phyloP scores from a whole-genome alignment of 64 coral and sea anemone genomes.

The Pocillopora damicornis region DNA sequence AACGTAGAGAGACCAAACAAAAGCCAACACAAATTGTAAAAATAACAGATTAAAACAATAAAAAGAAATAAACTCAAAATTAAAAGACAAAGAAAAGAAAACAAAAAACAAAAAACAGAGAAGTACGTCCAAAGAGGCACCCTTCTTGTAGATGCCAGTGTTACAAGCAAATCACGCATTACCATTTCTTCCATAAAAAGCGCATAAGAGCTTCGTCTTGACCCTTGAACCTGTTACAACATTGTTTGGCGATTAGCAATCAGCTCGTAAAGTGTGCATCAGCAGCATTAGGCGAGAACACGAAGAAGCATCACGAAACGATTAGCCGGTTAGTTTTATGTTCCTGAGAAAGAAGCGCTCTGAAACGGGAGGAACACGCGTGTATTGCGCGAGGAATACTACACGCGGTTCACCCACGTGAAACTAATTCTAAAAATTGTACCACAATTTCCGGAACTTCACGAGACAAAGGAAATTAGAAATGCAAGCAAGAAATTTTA shows the following conservation, averaged over 20 bases:
- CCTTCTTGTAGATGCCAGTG: neutral
- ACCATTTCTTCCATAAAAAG: constrained; percentile 19
- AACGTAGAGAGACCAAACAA: neutral
- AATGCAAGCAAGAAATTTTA: no score
- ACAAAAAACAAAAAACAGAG: neutral
- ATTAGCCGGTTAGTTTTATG: neutral
- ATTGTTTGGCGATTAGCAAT: constrained; percentile 1
- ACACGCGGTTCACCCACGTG: neutral
- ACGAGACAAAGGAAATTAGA: no score
- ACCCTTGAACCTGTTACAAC: neutral
- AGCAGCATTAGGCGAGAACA: no score
- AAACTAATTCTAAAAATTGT: no score
- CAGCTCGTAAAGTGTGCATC: neutral
- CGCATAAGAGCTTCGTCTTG: neutral
- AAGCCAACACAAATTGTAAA: neutral
- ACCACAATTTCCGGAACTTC: no score
- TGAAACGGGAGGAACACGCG: neutral
- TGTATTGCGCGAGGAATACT: neutral
- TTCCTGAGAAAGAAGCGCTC: neutral
- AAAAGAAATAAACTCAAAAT: no score
- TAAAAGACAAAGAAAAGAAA: no score
- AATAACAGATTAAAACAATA: no score
- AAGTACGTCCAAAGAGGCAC: neutral
- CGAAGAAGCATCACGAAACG: neutral
- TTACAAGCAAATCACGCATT: neutral